Percentiles rank a stretch among this genome's conserved stretches.
Conservation (phyloP, 2,113 vertebrate genomes). For the Cynocephalus volans region DNA sequence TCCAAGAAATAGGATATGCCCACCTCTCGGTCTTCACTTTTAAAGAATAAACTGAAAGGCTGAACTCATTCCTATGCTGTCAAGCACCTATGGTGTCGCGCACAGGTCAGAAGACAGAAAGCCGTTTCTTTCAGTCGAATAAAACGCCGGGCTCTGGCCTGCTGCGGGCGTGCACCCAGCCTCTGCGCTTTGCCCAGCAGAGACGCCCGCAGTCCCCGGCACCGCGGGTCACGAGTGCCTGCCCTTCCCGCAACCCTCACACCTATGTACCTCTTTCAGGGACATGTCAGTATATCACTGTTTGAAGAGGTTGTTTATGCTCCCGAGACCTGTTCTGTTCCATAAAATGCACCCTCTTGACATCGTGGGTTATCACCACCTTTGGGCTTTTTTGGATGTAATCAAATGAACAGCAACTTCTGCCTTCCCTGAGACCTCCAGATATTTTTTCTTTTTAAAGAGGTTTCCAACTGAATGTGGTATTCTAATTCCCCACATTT, state of each 20-base stretch:
- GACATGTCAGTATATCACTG: background rate
- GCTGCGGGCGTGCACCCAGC: too few species aligned
- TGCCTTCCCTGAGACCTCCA: conserved; percentile 33
- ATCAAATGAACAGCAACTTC: conserved; percentile 65
- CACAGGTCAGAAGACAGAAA: background rate
- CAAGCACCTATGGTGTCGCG: background rate
- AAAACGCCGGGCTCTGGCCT: background rate
- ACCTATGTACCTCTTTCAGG: background rate
- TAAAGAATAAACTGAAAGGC: background rate
- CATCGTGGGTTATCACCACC: background rate
- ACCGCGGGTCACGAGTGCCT: background rate
- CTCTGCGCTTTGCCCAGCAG: background rate
- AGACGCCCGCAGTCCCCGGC: background rate
- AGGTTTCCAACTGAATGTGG: conserved; percentile 8
- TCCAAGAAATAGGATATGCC: background rate
- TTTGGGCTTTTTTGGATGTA: conserved; percentile 36
- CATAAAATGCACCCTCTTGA: conserved; percentile 64
- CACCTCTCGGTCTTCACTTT: background rate
- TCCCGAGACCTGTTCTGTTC: conserved; percentile 54
- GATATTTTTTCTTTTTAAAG: conserved; percentile 66
- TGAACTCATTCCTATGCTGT: background rate
- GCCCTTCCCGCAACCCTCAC: background rate
- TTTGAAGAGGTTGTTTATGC: conserved; percentile 27
- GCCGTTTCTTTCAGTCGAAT: background rate
- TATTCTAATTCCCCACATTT: background rate